phyloP scores from a whole-genome alignment of 2,888 invertebrate genomes.

The Aphidoletes aphidimyza region DNA sequence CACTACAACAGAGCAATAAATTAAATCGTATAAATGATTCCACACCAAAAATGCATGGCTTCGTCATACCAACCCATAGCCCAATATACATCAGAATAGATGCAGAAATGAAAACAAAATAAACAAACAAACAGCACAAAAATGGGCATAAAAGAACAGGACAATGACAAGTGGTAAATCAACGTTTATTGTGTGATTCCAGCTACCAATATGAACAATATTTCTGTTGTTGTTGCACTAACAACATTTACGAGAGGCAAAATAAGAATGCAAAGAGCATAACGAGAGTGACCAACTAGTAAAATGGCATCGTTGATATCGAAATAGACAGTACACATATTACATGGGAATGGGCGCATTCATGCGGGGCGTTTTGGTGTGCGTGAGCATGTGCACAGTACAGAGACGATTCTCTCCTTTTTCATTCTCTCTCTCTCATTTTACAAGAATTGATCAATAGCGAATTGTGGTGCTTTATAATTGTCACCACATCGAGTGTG shows the following conservation, averaged over 20 bases:
- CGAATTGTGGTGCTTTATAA: conserved; percentile 7
- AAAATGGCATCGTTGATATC: no score
- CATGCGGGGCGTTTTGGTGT: conserved; percentile 41
- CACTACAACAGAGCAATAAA: not conserved
- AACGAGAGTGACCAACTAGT: not conserved
- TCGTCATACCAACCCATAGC: not conserved
- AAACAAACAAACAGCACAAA: not conserved
- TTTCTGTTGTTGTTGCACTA: no score
- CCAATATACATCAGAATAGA: not conserved
- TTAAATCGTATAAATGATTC: conserved; percentile 31
- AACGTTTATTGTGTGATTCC: conserved; percentile 44
- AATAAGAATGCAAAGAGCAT: not conserved
- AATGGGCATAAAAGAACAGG: not conserved
- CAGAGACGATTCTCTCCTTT: no score
- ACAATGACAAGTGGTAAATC: conserved; percentile 51
- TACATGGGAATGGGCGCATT: not conserved
- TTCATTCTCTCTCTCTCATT: no score
- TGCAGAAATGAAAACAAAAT: not conserved
- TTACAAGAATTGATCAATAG: conserved; percentile 49
- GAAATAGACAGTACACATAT: no score
- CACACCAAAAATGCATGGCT: not conserved
- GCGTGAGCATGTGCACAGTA: conserved; percentile 48
- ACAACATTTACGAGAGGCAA: not conserved
- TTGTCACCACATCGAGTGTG: conserved; percentile 50
- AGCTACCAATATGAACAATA: not conserved